Base-by-base conservation (phyloP, 2,113 vertebrate genomes). In the Centropus bengalensis region DNA sequence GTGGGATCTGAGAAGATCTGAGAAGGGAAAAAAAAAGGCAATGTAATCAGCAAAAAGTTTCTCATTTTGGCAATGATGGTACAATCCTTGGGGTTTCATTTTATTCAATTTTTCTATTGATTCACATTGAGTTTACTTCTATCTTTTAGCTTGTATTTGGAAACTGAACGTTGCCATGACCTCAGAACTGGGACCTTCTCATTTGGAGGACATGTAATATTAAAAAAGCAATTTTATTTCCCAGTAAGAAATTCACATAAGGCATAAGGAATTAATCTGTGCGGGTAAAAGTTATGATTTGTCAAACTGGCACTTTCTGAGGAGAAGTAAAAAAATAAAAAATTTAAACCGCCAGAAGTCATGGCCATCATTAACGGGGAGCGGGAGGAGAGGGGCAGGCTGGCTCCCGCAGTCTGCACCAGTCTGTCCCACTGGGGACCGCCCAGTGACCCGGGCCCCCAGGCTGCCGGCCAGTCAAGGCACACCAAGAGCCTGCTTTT, bases 161-260 rank as follows among this genome's bases (percentile, higher is more conserved):
- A 69, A 69, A 54, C 4, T 14, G 44, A 40, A 64, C 79, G 38
- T 42, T 62, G 36, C 32, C 13, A 2, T 55, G 86, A 88, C 36
- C 82, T 77, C 82, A 54, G 76, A 67, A 56, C 30, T 54, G 33
- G 40, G 59, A 83, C 40, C 26, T 94, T 86, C 55, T 92, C 45
- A 62, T 86, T 81, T 86, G 51, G 59, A 74, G 73, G 88, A 74
- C 64, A 63, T 86, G 32, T 58, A 89, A 89, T 69, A 81, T 62
- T 83, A 49, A 92, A 70, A 85, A 60, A 84, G 30, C 21, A 4
- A 6, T 27, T 55, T 88, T 60, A 45, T 75, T 33, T 6, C 30
- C 4, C 36, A 28, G 76, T 27, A 7, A 82, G 44, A 76, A 80
- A 68, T 56, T 51, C 79, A 86, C 42, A 58, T 10, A 51, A 62